Base-by-base conservation (phyloP, 1,140 invertebrate genomes). In the Onthophagus taurus region DNA sequence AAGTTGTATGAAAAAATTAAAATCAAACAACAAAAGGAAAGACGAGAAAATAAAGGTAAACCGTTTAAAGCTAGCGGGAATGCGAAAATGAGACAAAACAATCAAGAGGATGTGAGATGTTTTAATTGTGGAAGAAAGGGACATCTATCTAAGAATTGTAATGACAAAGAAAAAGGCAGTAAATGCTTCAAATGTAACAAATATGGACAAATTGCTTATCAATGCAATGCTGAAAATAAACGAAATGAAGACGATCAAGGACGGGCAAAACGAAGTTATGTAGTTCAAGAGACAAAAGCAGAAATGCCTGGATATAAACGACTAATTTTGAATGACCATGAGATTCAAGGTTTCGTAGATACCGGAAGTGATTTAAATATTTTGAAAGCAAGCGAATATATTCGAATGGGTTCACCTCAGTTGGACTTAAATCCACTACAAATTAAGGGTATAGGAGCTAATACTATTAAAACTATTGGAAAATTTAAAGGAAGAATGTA, bases 111-210 rank as follows among this genome's bases (percentile, higher is more conserved):
- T 24, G 14, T n/a, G n/a, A n/a, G 47, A 21, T 61, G 59, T 31
- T 60, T 33, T 24, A 55, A 50, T 18, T 61, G 58, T 36, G 58
- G 59, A 11, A 47, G 23, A 5, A 44, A 44, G 9, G 49, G 45
- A 31, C 58, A 61, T 44, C 14, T 38, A 14, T 50, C 53, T 1
- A 5, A 13, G 0, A 44, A 50, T 0, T 60, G 58, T 37, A 37
- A 38, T 7, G 21, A 49, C 13, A 60, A 56, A 21, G 26, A 44
- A 1, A 45, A 51, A 41, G 58, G 53, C 7, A 12, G 31, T 7
- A 56, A 52, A 41, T 62, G 58, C 38, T 62, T 57, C 29, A 42
- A 46, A 2, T 62, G 56, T 33, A 49, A 51, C 21, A 29, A 41
- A 3, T 41, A 38, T 23, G 23, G 37, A 34, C 26, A 20, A 11